Base-by-base conservation (phyloP, 2,888 invertebrate species). In the Plemyria rubiginata region DNA sequence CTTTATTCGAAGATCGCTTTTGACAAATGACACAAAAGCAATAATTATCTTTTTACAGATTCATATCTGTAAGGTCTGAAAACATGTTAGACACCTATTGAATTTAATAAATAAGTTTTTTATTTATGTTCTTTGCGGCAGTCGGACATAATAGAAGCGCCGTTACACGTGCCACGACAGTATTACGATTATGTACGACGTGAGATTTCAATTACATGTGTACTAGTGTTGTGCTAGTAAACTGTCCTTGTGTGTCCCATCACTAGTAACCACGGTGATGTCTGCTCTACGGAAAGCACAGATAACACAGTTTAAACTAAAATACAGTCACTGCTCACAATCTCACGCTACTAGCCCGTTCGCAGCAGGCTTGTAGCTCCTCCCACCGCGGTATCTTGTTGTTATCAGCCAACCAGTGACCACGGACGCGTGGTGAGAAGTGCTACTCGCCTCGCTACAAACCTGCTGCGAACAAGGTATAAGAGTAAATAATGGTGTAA, bases 141-240 rank as follows among this genome's bases (percentile, higher is more conserved):
- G 93, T 81, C 90, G 84, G 87, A 87, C 70, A 86, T 93, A 73
- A 75, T 88, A 79, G 86, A 87, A 61, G 85, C 85, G 66, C 76
- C 84, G 68, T 75, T 83, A 81, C 81, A 85, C 83, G 92, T 93
- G 80, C 93, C 93, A 22, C 88, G 86, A n/a, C 86, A 81, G 43
- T 93, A 80, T 87, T 92, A 85, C 87, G 79, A 87, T 80, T 72
- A 82, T 73, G 90, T 91, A 90, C 80, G 89, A 72, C 61, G 77
- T 80, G 75, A 53, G 59, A 62, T 55, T 46, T 50, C 51, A 62
- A 64, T 69, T 69, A 69, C 60, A 43, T 65, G 65, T 70, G 66
- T 70, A 68, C 71, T 70, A 68, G 66, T 68, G 65, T 67, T 68
- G 72, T 72, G 75, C 69, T 71, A 71, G 72, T 72, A 43, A 9